These are phyloP conservation scores for Amblyopsis hoosieri DNA, from an alignment of 2,797 vertebrate species.

Conservation along the genomic window DNA sequence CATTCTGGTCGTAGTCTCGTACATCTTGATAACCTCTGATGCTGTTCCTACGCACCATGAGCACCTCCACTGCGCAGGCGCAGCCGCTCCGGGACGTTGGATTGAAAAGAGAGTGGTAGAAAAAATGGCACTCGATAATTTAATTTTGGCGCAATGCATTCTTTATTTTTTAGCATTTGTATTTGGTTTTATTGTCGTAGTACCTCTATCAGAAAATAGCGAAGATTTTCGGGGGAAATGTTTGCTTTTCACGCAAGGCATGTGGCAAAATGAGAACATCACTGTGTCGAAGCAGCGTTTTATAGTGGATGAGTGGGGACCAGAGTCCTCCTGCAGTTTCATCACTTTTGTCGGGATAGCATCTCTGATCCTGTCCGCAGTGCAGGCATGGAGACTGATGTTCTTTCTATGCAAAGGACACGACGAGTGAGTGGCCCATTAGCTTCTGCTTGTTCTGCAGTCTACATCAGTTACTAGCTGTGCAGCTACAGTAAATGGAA, in stretches of 20 bases:
- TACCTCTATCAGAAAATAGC: slow-evolving; percentile 93
- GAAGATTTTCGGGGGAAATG: slow-evolving; percentile 93
- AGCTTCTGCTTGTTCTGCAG: slow-evolving; percentile 5
- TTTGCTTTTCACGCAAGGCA: slow-evolving; percentile 93
- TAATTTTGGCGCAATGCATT: slow-evolving; percentile 91
- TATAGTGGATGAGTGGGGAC: slow-evolving; percentile 96
- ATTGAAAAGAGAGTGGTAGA: slow-evolving; percentile 36
- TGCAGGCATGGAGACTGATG: slow-evolving; percentile 93
- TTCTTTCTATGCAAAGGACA: slow-evolving; percentile 96
- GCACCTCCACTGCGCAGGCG: slow-evolving; percentile 74
- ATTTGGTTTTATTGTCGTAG: slow-evolving; percentile 90
- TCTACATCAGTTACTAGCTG: not conserved
- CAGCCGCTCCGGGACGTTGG: slow-evolving; percentile 54
- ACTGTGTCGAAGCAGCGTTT: slow-evolving; percentile 92
- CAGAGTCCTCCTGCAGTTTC: slow-evolving; percentile 93
- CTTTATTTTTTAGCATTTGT: slow-evolving; percentile 91
- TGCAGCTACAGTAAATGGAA: not conserved
- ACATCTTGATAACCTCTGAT: slow-evolving; percentile 21
- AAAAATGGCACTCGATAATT: slow-evolving; percentile 89
- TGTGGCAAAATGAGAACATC: slow-evolving; percentile 98
- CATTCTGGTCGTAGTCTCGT: too few species aligned
- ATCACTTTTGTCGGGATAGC: slow-evolving; percentile 89
- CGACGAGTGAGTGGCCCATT: slow-evolving; percentile 88
- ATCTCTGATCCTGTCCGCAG: slow-evolving; percentile 89
- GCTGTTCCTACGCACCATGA: slow-evolving; percentile 59